Percentiles rank a stretch among this genome's conserved stretches.
phyloP scores from a whole-genome alignment of 2,888 invertebrate genomes.

The Drosophila lacicola region DNA sequence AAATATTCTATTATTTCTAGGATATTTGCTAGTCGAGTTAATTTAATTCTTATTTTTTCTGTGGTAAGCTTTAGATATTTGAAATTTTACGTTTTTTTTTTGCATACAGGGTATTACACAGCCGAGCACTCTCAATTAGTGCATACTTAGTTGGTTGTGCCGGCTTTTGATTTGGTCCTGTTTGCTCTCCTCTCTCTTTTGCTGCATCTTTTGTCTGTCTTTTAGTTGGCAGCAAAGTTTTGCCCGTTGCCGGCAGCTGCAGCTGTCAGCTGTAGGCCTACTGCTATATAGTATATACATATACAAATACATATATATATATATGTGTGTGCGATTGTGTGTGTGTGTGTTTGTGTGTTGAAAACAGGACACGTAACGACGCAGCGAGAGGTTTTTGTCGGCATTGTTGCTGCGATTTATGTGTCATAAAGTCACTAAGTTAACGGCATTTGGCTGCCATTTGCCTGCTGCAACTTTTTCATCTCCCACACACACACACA shows the following conservation, averaged over 20 bases:
- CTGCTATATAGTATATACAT: constrained; percentile 1
- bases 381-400: constrained; percentile 40
- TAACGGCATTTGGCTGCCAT: constrained; percentile 75
- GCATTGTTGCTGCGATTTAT: constrained; percentile 79
- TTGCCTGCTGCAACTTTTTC: constrained; percentile 44
- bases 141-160: constrained; percentile 20
- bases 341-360: constrained; percentile 11
- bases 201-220: constrained; percentile 40
- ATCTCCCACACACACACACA: constrained; percentile 15
- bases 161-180: constrained; percentile 59
- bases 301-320: constrained; percentile 1
- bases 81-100: no score
- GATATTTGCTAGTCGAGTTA: background rate
- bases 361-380: constrained; percentile 48
- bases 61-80: no score
- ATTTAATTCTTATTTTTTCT: background rate
- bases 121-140: background rate
- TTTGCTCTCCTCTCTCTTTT: constrained; percentile 30
- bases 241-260: constrained; percentile 41
- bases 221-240: constrained; percentile 43
- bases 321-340: background rate
- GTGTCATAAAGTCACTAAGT: constrained; percentile 84
- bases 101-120: constrained; percentile 8
- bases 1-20: no score
- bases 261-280: constrained; percentile 56